These are phyloP conservation scores for Amphibalanus amphitrite DNA, from an alignment of 1,140 invertebrate genomes.

Conservation along the genomic window DNA sequence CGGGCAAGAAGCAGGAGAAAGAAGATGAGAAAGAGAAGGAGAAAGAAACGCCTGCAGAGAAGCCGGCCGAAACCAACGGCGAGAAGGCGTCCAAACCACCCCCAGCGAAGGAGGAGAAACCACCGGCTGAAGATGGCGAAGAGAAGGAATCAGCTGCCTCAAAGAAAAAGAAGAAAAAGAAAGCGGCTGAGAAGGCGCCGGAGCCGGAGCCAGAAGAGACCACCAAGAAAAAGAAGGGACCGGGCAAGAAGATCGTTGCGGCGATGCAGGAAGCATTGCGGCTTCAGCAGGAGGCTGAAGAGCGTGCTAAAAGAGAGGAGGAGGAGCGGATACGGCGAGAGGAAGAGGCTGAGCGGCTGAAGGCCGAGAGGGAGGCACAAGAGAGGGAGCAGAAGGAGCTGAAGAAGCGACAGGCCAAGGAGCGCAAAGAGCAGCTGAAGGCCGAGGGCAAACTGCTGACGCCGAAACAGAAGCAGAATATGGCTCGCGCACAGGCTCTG, in stretches of 20 bases:
- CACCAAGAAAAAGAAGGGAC: slow-evolving; percentile 43
- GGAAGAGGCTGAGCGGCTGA: slow-evolving; percentile 61
- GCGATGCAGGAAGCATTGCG: slow-evolving; percentile 77
- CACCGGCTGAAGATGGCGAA: slow-evolving; percentile 18
- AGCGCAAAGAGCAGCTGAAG: slow-evolving; percentile 76
- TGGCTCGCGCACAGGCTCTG: slow-evolving; percentile 66
- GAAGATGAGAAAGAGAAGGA: slow-evolving; percentile 10
- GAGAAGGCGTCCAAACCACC: slow-evolving; percentile 17
- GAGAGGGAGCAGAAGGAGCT: slow-evolving; percentile 75
- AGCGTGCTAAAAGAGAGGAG: slow-evolving; percentile 52
- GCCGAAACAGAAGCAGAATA: slow-evolving; percentile 76
- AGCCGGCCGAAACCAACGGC: slow-evolving; percentile 15
- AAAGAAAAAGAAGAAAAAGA: slow-evolving; percentile 19
- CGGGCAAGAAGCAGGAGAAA: slow-evolving; percentile 14
- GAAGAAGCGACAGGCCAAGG: slow-evolving; percentile 90
- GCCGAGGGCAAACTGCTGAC: slow-evolving; percentile 87
- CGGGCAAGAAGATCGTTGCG: slow-evolving; percentile 54
- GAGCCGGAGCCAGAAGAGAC: slow-evolving; percentile 21
- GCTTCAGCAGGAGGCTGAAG: slow-evolving; percentile 78
- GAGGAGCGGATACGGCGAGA: slow-evolving; percentile 43
- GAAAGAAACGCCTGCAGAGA: slow-evolving; percentile 12
- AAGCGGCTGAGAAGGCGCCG: slow-evolving; percentile 27
- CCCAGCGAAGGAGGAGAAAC: slow-evolving; percentile 15
- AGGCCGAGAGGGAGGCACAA: slow-evolving; percentile 60
- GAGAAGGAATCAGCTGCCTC: slow-evolving; percentile 11